Conservation (phyloP, 2,797 vertebrate species). For the Melopsittacus undulatus region DNA sequence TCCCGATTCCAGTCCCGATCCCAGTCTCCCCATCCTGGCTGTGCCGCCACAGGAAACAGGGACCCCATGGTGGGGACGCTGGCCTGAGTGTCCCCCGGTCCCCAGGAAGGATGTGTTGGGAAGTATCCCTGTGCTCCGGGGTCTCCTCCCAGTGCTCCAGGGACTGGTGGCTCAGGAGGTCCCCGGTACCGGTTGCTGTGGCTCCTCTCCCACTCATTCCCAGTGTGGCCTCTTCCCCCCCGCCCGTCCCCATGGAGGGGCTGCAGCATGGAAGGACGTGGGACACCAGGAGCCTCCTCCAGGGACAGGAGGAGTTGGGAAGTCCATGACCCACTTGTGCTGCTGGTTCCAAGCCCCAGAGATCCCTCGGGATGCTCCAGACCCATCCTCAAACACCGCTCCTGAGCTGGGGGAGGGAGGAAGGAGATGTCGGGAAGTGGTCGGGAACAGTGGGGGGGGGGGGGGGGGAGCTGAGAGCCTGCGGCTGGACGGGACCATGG, state of each 20-base stretch:
- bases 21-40: background rate
- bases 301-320: background rate
- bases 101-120: background rate
- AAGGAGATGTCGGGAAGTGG: rapidly evolving
- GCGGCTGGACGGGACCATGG: rapidly evolving
- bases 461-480: background rate
- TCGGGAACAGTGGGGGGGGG: rapidly evolving
- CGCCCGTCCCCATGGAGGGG: background rate
- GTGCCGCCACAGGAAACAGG: too few relatives aligned
- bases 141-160: background rate
- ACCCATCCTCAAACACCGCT: background rate
- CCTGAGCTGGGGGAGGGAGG: background rate
- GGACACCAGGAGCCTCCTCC: background rate
- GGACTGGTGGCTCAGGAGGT: background rate
- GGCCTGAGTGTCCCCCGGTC: rapidly evolving
- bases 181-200: background rate
- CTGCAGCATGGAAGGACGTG: rapidly evolving
- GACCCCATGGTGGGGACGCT: background rate
- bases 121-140: rapidly evolving
- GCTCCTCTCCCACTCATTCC: background rate
- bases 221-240: background rate
- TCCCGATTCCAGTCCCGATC: background rate
- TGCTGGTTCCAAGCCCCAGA: rapidly evolving
- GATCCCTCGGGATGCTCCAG: rapidly evolving
- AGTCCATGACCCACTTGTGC: rapidly evolving